A percentile compares a stretch with the other conserved stretches of the same genome.
Conservation (phyloP, 2,888 invertebrate genomes). For the Yponomeuta cagnagella region DNA sequence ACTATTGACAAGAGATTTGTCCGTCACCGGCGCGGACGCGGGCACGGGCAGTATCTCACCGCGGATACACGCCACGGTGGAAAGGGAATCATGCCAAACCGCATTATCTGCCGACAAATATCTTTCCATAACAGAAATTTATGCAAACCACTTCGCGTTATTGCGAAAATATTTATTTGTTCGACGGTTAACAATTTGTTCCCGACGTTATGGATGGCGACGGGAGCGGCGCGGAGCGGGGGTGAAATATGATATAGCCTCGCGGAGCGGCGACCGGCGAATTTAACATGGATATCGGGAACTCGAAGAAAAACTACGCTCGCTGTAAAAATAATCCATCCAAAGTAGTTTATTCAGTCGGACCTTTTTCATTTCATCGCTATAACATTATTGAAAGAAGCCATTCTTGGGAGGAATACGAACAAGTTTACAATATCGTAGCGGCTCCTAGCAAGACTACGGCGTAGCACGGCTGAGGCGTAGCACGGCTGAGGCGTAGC, state of each 20-base stretch:
- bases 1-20: constrained; percentile 5
- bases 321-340: background rate
- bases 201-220: constrained; percentile 10
- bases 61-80: constrained; percentile 17
- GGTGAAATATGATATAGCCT: constrained; percentile 3
- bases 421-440: background rate
- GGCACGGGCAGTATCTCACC: background rate
- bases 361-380: background rate
- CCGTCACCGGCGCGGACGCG: background rate
- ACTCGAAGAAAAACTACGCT: background rate
- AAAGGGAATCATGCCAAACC: constrained; percentile 27
- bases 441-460: background rate
- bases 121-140: constrained; percentile 38
- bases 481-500: background rate
- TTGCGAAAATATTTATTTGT: constrained; percentile 34
- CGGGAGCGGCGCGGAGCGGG: background rate
- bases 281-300: background rate
- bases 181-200: constrained; percentile 26
- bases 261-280: background rate
- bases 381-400: background rate
- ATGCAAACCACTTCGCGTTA: constrained; percentile 31
- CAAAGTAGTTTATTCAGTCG: background rate
- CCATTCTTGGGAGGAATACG: background rate
- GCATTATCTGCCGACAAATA: constrained; percentile 44
- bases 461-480: background rate